These are phyloP conservation scores for Boloria euphrosyne DNA, from an alignment of 2,888 invertebrate genomes.

Conservation along the genomic window DNA sequence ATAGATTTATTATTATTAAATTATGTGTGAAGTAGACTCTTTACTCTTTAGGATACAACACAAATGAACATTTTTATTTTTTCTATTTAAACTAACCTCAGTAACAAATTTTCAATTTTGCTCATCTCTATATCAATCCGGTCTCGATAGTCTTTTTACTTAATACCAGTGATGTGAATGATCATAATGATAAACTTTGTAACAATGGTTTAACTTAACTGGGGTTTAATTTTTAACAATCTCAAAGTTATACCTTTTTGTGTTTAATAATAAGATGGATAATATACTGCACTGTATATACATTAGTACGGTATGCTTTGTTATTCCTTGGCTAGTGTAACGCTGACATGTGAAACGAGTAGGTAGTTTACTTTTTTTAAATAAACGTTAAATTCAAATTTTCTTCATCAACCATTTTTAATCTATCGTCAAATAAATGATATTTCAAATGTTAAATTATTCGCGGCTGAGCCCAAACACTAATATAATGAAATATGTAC, in stretches of 20 bases:
- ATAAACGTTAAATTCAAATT: conserved; percentile 1
- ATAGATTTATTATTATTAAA: background rate
- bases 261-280: conserved; percentile 9
- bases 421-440: background rate
- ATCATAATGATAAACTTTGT: conserved; percentile 7
- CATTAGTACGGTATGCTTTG: conserved; percentile 20
- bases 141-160: conserved; percentile 25
- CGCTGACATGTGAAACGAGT: conserved; percentile 38
- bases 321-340: conserved; percentile 25
- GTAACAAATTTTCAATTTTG: background rate
- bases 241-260: conserved; percentile 11
- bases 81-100: background rate
- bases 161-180: conserved; percentile 8
- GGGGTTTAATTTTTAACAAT: conserved; percentile 6
- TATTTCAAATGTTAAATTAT: background rate
- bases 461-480: conserved; percentile 12
- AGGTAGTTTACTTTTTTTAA: conserved; percentile 27
- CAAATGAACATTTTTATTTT: no score
- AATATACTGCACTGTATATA: conserved; percentile 33
- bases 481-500: conserved; percentile 11
- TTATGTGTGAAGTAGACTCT: no score
- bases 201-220: conserved; percentile 4
- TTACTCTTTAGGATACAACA: no score
- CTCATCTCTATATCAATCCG: conserved; percentile 21
- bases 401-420: conserved; percentile 1